A percentile compares a stretch with the other conserved stretches of the same genome.
Conservation (phyloP, 2,113 vertebrate species). For the Catharus fuscescens region DNA sequence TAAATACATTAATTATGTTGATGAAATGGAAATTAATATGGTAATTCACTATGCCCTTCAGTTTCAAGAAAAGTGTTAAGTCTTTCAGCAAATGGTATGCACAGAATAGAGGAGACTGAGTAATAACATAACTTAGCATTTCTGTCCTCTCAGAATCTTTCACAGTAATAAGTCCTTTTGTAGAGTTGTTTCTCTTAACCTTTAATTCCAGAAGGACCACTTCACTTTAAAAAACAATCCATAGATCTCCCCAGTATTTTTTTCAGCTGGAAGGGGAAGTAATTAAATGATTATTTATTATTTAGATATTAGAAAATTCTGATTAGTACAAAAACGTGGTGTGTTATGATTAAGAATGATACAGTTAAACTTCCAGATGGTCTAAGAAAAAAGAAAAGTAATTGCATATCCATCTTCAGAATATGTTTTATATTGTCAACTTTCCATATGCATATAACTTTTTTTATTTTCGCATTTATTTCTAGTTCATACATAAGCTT, state of each 20-base stretch:
- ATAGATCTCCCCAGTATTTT: background rate
- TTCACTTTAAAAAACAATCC: background rate
- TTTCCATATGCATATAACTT: background rate
- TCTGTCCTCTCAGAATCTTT: background rate
- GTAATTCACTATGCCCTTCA: conserved; percentile 4
- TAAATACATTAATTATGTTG: conserved; percentile 37
- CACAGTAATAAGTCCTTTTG: background rate
- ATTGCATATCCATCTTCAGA: background rate
- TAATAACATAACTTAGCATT: background rate
- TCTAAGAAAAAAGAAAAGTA: background rate
- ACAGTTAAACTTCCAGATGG: background rate
- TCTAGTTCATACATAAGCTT: background rate
- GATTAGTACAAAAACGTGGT: background rate
- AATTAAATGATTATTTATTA: background rate
- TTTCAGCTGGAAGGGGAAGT: background rate
- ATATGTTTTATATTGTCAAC: background rate
- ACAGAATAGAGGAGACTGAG: background rate
- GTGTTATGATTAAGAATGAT: background rate
- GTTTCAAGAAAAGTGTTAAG: background rate
- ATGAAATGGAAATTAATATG: background rate
- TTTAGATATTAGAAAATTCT: background rate
- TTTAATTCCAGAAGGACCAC: background rate
- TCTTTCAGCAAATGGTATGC: background rate
- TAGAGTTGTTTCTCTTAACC: background rate
- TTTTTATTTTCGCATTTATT: background rate